Conservation (phyloP, 2,113 vertebrate genomes). For the Bagarius yarrelli region DNA sequence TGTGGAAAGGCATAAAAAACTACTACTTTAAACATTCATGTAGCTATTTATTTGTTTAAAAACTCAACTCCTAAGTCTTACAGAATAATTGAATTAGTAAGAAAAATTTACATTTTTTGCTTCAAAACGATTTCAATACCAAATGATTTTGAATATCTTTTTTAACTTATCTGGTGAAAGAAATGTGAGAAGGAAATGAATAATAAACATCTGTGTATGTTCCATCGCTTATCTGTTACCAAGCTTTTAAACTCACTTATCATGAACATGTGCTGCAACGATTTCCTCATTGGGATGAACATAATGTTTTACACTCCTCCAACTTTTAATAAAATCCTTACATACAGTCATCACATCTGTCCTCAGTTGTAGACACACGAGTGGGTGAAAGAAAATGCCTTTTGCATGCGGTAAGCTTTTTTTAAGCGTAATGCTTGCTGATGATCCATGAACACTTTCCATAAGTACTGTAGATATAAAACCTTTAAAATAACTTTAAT, state of each 20-base stretch:
- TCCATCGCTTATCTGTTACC: conserved; percentile 27
- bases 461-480: background rate
- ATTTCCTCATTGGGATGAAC: conserved; percentile 5
- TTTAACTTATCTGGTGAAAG: conserved; percentile 17
- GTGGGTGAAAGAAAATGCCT: conserved; percentile 7
- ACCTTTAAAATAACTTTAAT: background rate
- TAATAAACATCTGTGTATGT: conserved; percentile 26
- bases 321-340: conserved; percentile 25
- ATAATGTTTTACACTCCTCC: conserved; percentile 15
- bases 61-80: background rate
- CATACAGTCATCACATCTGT: conserved; percentile 12
- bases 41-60: background rate
- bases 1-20: too few species aligned
- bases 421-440: background rate
- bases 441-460: background rate
- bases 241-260: conserved; percentile 21
- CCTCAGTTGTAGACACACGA: background rate
- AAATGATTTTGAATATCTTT: conserved; percentile 15
- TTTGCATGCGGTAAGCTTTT: background rate
- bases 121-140: conserved; percentile 7
- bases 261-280: background rate
- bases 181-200: conserved; percentile 25
- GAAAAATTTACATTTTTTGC: background rate
- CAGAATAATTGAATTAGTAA: background rate
- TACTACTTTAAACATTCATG: background rate